Evolutionary conservation across 1,140 invertebrate genomes (phyloP).

Genomic region (Grapholita molesta): DNA sequence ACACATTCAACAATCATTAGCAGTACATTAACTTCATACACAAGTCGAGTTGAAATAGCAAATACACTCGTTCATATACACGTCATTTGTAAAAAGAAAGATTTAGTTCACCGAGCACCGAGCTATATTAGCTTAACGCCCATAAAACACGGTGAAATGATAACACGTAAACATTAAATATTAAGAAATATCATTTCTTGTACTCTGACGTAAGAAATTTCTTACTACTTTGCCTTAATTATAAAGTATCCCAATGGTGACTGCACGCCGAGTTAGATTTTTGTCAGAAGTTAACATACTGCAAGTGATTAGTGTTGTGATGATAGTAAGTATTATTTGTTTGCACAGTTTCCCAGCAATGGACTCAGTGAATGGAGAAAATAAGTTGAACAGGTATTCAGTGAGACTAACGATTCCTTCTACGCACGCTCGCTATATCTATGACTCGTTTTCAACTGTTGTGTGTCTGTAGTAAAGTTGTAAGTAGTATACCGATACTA

Average conservation of each 20-base stretch:
- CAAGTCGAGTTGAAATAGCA: too few species aligned
- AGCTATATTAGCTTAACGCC: too few species aligned
- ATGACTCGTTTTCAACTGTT: not conserved
- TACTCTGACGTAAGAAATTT: too few species aligned
- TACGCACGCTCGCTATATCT: conserved; percentile 36
- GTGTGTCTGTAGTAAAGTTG: not conserved
- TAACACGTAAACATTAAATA: too few species aligned
- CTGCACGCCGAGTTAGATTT: not conserved
- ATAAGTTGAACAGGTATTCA: conserved; percentile 79
- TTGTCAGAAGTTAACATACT: not conserved
- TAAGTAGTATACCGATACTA: not conserved
- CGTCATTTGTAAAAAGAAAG: too few species aligned
- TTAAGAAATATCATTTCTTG: too few species aligned
- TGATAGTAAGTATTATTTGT: conserved; percentile 38
- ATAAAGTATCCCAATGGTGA: not conserved
- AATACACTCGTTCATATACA: not conserved
- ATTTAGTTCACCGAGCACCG: too few species aligned
- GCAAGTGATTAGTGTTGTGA: conserved; percentile 40
- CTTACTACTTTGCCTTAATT: not conserved
- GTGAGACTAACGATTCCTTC: conserved; percentile 46
- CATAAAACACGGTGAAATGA: too few species aligned
- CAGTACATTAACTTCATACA: not conserved
- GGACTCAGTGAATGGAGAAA: conserved; percentile 75
- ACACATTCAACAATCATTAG: not conserved
- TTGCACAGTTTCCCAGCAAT: conserved; percentile 74